These are phyloP conservation scores for Toxonevra muliebris DNA, from an alignment of 2,888 invertebrate species.

Conservation along the genomic window DNA sequence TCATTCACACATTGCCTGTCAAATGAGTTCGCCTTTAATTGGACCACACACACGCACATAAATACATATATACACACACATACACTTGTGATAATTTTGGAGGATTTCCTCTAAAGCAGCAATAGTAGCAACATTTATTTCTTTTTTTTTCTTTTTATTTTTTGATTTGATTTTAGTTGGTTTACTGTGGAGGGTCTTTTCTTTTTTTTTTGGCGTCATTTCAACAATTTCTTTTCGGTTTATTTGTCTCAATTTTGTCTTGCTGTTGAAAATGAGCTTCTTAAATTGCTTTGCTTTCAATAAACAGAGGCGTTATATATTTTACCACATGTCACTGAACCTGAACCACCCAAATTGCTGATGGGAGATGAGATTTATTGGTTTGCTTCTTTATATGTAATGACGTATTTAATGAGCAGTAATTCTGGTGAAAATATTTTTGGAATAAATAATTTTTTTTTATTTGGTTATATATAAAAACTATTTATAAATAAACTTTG, in stretches of 20 bases:
- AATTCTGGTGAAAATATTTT: conserved; percentile 6
- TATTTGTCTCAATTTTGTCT: too few relatives aligned
- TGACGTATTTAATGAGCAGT: not conserved
- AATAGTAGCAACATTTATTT: conserved; percentile 15
- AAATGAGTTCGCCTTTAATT: conserved; percentile 56
- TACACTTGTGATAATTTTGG: too few relatives aligned
- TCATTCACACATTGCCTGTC: conserved; percentile 59
- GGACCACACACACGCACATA: conserved; percentile 55
- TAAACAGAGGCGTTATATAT: too few relatives aligned
- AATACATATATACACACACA: too few relatives aligned
- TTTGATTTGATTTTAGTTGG: conserved; percentile 17
- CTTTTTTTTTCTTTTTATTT: conserved; percentile 1
- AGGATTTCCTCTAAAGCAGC: conserved; percentile 21
- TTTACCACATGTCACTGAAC: too few relatives aligned
- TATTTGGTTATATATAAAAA: not conserved
- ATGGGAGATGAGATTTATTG: too few relatives aligned
- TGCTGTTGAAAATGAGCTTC: conserved; percentile 58
- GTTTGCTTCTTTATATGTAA: too few relatives aligned
- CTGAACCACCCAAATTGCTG: too few relatives aligned
- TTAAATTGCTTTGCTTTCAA: conserved; percentile 43
- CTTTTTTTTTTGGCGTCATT: conserved; percentile 44
- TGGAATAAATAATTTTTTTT: not conserved
- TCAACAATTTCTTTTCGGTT: conserved; percentile 53
- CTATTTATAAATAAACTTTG: too few relatives aligned
- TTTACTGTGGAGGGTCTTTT: conserved; percentile 26